Evolutionary conservation across 2,888 invertebrate genomes (phyloP), one percentile per base, ranked within the genome.

Genomic region (Agonopterix arenella): DNA sequence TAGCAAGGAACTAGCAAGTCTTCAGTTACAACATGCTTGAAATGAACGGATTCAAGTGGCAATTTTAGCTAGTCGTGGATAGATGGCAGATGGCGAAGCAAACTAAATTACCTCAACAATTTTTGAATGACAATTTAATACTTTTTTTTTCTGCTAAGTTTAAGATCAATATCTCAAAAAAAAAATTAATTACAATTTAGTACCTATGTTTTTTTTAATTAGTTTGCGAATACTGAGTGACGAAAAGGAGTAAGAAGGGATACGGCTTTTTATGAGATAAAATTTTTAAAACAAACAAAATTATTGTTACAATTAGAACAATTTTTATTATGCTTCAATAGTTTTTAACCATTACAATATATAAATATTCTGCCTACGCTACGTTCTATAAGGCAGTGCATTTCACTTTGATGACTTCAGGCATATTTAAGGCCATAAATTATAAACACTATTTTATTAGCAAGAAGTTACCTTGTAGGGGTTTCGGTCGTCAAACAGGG

Each of bases 271-370:
- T 5, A 28, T 28, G 7, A 54, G 45, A 52, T 52, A 56, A 54
- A 57, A 43, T 47, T 55, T 44, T 46, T 50, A 56, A 60, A 52
- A 28, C 5, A 28, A 28, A 28, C 7, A 5, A 28, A 28, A 28
- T 28, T 2, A 18, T 18, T 28, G 1, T 28, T n/a, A 40, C 4
- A 40, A 10, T 64, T 57, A 59, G 56, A 70, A 64, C 68, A 68
- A 53, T 61, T 55, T 53, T 79, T 78, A 78, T 79, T 78, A 78
- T 78, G 76, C 76, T 59, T 77, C 68, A 74, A 69, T 64, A 70
- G 52, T 54, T 48, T 54, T 52, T 57, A 58, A 55, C 49, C 57
- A 61, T 49, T 53, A 57, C n/a, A n/a, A n/a, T n/a, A 40, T 40
- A 40, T 40, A 40, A 40, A 51, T 60, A 57, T 58, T n/a, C 65